Evolutionary conservation across 2,797 vertebrate genomes (phyloP).

Genomic region (Petrocephalus schoutedeni): DNA sequence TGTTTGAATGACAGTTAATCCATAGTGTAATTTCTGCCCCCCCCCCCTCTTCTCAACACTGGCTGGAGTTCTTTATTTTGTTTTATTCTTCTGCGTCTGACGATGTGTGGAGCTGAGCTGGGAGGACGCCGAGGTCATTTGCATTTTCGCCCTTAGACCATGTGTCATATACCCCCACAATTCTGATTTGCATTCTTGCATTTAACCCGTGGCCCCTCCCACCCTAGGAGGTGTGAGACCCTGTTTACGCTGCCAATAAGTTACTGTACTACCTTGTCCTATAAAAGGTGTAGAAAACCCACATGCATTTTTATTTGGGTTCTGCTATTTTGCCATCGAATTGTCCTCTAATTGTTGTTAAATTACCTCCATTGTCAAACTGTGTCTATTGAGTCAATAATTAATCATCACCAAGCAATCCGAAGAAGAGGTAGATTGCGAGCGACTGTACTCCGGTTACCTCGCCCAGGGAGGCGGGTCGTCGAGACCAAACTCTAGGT

Average conservation of each 20-base stretch:
- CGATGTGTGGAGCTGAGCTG: slow-evolving; percentile 50
- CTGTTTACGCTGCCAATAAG: slow-evolving; percentile 34
- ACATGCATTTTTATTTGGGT: background rate
- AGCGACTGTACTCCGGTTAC: background rate
- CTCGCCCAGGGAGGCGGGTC: background rate
- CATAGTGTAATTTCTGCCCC: slow-evolving; percentile 56
- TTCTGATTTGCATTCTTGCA: background rate
- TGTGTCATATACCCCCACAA: background rate
- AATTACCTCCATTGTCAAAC: background rate
- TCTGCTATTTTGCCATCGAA: background rate
- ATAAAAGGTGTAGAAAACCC: background rate
- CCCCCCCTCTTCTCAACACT: background rate
- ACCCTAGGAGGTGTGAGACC: background rate
- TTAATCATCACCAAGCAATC: background rate
- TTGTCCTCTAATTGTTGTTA: background rate
- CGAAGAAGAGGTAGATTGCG: background rate
- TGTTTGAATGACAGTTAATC: slow-evolving; percentile 82
- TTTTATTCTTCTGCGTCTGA: slow-evolving; percentile 43
- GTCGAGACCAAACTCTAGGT: background rate
- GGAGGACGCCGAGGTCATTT: slow-evolving; percentile 48
- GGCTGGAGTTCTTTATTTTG: slow-evolving; percentile 30
- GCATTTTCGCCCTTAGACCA: slow-evolving; percentile 15
- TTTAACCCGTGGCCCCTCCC: background rate
- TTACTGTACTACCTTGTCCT: slow-evolving; percentile 17
- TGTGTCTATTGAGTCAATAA: background rate